phyloP scores from a whole-genome alignment of 2,113 vertebrate species.

The Chionis minor region DNA sequence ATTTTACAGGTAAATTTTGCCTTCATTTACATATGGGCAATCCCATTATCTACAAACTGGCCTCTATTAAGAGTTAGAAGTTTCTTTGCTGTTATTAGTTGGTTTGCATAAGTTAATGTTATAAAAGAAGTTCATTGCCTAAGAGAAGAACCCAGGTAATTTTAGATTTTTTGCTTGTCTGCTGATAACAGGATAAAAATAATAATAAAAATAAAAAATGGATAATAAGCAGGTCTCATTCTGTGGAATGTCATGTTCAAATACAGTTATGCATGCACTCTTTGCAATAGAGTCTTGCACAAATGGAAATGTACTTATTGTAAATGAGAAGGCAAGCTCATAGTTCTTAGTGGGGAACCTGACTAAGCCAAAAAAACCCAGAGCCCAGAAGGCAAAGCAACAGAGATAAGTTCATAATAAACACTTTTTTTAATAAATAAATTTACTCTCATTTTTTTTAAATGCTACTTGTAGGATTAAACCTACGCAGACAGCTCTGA shows the following conservation, averaged over 20 bases:
- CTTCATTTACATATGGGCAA: background rate
- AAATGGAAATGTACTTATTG: background rate
- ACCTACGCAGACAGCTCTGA: background rate
- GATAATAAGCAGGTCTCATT: background rate
- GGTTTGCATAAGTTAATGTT: background rate
- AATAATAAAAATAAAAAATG: background rate
- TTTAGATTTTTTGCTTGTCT: background rate
- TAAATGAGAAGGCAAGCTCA: background rate
- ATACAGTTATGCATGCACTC: background rate
- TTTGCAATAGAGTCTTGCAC: background rate
- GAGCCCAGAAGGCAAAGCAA: background rate
- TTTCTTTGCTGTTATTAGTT: background rate
- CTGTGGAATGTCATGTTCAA: background rate
- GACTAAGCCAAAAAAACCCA: background rate
- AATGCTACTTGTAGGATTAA: background rate
- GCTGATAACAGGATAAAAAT: background rate
- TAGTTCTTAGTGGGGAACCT: background rate
- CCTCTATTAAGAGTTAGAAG: background rate
- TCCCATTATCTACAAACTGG: background rate
- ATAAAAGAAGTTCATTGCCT: background rate
- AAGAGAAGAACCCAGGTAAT: background rate
- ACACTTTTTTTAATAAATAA: background rate
- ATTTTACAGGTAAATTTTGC: background rate
- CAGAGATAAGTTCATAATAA: background rate
- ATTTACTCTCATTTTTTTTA: no score